Conservation (phyloP, 2,797 vertebrate genomes). For the Trachops cirrhosus region DNA sequence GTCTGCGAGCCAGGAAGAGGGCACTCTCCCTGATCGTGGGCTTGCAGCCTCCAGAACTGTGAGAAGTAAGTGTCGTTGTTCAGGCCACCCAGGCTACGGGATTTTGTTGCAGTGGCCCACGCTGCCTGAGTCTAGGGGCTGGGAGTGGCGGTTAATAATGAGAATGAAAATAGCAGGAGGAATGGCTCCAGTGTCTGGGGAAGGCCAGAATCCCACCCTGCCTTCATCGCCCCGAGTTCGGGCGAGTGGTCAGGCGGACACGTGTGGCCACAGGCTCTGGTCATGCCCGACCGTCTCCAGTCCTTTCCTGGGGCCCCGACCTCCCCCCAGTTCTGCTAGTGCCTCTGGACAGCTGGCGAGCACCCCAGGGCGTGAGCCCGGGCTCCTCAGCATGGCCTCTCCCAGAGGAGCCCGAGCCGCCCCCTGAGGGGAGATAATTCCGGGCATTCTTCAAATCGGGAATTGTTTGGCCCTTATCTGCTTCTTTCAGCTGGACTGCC, state of each 20-base stretch:
- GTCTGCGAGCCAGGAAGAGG: background rate
- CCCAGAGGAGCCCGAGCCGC: background rate
- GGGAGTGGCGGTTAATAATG: accelerated
- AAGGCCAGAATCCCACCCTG: background rate
- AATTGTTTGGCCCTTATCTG: slow-evolving; percentile 69
- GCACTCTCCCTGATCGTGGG: background rate
- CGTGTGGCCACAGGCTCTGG: background rate
- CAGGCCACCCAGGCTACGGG: accelerated
- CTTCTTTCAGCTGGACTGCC: slow-evolving; percentile 50
- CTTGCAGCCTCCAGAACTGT: background rate
- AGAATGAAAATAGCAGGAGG: background rate
- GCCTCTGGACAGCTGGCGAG: background rate
- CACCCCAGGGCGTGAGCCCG: background rate
- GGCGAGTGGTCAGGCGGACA: background rate
- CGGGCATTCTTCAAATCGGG: slow-evolving; percentile 25
- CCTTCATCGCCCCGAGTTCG: background rate
- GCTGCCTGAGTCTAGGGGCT: background rate
- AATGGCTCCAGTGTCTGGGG: background rate
- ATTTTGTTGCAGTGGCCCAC: too few species aligned
- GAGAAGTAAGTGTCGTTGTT: background rate
- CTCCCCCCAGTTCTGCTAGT: background rate
- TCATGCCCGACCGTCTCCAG: background rate
- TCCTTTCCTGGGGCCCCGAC: background rate
- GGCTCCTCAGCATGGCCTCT: background rate
- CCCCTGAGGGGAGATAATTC: background rate